These are phyloP conservation scores for Nysson spinosus DNA, from an alignment of 2,888 invertebrate genomes.

Conservation along the genomic window DNA sequence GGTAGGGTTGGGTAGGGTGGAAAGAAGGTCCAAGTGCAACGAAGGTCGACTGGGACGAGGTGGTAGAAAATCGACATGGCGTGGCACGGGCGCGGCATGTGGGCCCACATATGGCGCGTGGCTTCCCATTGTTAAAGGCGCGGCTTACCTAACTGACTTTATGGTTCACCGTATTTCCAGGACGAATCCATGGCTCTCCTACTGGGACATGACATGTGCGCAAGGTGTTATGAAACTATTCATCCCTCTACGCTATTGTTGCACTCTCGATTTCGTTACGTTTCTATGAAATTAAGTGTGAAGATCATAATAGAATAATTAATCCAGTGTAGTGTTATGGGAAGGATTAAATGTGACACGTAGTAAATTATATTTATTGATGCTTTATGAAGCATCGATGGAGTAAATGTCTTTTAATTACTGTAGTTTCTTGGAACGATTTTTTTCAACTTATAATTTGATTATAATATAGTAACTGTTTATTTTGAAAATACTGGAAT, in stretches of 20 bases:
- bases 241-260: constrained; percentile 32
- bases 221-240: constrained; percentile 65
- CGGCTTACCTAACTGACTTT: constrained; percentile 72
- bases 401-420: too few species aligned
- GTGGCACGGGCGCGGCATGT: constrained; percentile 67
- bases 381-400: too few species aligned
- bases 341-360: too few species aligned
- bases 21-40: constrained; percentile 25
- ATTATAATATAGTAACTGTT: too few species aligned
- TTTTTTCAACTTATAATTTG: too few species aligned
- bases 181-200: constrained; percentile 44
- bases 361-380: too few species aligned
- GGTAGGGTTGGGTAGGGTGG: constrained; percentile 31
- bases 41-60: constrained; percentile 41
- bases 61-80: too few species aligned
- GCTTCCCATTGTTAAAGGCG: constrained; percentile 70
- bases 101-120: constrained; percentile 73
- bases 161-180: constrained; percentile 61
- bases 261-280: constrained; percentile 25
- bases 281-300: constrained; percentile 13
- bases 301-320: not conserved
- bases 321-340: too few species aligned
- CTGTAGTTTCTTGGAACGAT: too few species aligned
- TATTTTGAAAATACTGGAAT: too few species aligned
- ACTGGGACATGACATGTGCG: constrained; percentile 62